These are phyloP conservation scores for rabbit (Oryctolagus cuniculus) DNA, from an alignment of 2,113 vertebrate species.

Conservation along the genomic window DNA sequence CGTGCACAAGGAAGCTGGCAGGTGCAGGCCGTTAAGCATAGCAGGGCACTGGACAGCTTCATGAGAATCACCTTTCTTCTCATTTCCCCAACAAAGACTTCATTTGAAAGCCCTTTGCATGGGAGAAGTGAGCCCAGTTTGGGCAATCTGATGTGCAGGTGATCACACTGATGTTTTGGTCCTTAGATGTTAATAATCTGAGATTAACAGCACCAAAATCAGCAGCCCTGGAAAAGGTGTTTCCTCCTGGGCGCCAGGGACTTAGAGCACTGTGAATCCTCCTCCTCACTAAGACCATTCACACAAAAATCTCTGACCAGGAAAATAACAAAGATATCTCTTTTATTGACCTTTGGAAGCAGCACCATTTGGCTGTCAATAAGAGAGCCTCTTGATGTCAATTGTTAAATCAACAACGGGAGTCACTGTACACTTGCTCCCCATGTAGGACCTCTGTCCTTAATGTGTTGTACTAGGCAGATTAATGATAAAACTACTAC, in stretches of 20 bases:
- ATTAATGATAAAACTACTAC: no score
- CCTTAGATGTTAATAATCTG: background rate
- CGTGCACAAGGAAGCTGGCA: background rate
- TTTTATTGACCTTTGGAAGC: background rate
- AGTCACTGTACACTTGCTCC: no score
- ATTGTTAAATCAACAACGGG: no score
- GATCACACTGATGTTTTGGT: background rate
- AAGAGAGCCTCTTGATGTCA: no score
- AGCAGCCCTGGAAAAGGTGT: background rate
- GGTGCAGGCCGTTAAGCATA: background rate
- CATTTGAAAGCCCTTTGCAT: accelerated
- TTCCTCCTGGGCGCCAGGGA: background rate
- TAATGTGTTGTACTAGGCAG: no score
- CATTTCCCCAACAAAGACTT: background rate
- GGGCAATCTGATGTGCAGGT: background rate
- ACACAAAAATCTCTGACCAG: background rate
- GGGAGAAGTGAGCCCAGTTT: background rate
- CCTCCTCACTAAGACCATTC: background rate
- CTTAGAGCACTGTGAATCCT: no score
- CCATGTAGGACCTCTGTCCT: no score
- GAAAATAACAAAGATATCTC: background rate
- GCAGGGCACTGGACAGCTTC: background rate
- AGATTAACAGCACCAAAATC: background rate
- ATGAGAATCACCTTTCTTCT: background rate
- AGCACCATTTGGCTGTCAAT: background rate